Evolutionary conservation across 2,888 invertebrate genomes (phyloP).

Genomic region (Hybos culiciformis): DNA sequence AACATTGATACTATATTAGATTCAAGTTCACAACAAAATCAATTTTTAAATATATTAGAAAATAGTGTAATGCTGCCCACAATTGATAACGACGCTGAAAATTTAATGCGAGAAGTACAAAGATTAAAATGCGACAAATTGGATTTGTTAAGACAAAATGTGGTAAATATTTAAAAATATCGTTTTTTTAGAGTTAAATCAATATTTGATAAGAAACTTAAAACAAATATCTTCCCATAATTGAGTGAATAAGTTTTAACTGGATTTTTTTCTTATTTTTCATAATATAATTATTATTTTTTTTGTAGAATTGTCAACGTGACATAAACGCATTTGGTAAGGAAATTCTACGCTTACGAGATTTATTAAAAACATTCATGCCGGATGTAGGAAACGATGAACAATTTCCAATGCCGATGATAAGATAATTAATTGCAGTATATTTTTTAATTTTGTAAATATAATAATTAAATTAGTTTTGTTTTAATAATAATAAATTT

Average conservation of each 20-base stretch:
- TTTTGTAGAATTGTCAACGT: slow-evolving; percentile 73
- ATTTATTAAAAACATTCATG: slow-evolving; percentile 57
- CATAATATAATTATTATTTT: slow-evolving; percentile 1
- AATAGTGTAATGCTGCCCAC: slow-evolving; percentile 42
- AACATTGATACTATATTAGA: slow-evolving; percentile 96
- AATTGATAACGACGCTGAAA: slow-evolving; percentile 47
- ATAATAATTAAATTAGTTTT: too few relatives aligned
- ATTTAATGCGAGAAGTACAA: slow-evolving; percentile 72
- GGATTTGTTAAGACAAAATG: slow-evolving; percentile 87
- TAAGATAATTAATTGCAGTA: too few relatives aligned
- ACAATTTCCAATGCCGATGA: too few relatives aligned
- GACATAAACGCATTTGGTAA: slow-evolving; percentile 87
- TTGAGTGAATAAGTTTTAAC: too few relatives aligned
- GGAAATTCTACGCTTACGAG: slow-evolving; percentile 69
- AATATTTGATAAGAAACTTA: too few relatives aligned
- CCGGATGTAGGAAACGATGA: too few relatives aligned
- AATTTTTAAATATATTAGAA: slow-evolving; percentile 49
- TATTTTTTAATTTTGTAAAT: too few relatives aligned
- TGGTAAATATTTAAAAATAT: too few relatives aligned
- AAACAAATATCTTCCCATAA: too few relatives aligned
- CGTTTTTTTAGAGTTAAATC: too few relatives aligned
- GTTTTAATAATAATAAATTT: too few relatives aligned
- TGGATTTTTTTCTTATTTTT: too few relatives aligned
- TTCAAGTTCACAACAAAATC: slow-evolving; percentile 88
- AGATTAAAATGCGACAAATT: slow-evolving; percentile 89